Percentiles rank a stretch among this genome's conserved stretches.
Evolutionary conservation across 1,140 invertebrate genomes (phyloP).

Genomic region (Aphidius gifuensis): DNA sequence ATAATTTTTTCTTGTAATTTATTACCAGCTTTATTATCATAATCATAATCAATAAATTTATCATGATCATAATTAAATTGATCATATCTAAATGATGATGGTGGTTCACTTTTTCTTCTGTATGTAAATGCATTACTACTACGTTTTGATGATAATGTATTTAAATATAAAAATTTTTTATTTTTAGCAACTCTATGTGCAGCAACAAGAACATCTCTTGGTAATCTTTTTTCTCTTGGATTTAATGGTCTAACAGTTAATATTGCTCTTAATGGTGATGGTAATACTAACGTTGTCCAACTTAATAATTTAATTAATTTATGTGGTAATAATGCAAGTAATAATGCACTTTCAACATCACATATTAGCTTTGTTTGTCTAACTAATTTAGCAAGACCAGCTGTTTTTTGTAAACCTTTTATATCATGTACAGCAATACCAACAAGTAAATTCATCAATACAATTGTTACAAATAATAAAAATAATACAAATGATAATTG

Average conservation of each 20-base stretch:
- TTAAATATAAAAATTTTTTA: constrained; percentile 49
- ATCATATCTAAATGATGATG: constrained; percentile 8
- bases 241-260: constrained; percentile 76
- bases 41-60: constrained; percentile 22
- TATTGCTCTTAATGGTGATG: constrained; percentile 73
- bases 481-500: constrained; percentile 73
- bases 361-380: constrained; percentile 75
- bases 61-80: constrained; percentile 13
- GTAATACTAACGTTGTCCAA: constrained; percentile 71
- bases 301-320: constrained; percentile 70
- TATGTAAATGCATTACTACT: constrained; percentile 28
- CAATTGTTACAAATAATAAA: constrained; percentile 74
- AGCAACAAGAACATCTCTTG: constrained; percentile 69
- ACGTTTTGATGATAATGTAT: constrained; percentile 27
- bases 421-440: constrained; percentile 80
- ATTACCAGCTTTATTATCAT: constrained; percentile 12
- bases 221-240: constrained; percentile 74
- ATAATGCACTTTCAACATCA: constrained; percentile 69
- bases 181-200: constrained; percentile 73
- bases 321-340: constrained; percentile 66
- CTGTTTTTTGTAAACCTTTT: constrained; percentile 73
- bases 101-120: constrained; percentile 27
- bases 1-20: constrained; percentile 34
- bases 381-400: constrained; percentile 70
- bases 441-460: constrained; percentile 77